Evolutionary conservation across 2,113 vertebrate species (phyloP), one percentile per base, ranked within the genome.

Genomic region (Phrynosoma platyrhinos): DNA sequence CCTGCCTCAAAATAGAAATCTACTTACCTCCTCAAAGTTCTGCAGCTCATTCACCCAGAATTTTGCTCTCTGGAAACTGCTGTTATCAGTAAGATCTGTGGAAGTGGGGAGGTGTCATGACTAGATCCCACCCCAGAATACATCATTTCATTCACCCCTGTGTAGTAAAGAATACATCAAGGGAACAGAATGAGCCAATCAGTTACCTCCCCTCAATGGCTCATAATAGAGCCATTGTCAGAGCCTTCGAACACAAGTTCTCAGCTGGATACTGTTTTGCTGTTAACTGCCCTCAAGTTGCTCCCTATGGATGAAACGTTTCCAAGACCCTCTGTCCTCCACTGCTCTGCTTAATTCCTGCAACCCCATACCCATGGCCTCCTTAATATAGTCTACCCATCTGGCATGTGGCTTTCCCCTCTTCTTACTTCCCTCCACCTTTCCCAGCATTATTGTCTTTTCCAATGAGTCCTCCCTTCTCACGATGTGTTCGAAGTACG

Each of bases 41-140:
- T 98, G 98, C 83, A 99, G 96, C 95, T 99, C 99, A 64, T 98
- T 98, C 94, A 99, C 98, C 99, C 99, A 99, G 96, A 99, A 99
- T 74, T 97, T 98, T 74, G 98, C 98, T 81, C 99, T 95, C 94
- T 97, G 97, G 94, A 99, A 99, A 90, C 98, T 99, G 97, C 97
- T 98, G 94, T 97, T 97, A 96, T 99, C 98, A 0, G 98, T 99
- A 93, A 99, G 95, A 95, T 99, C 99, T 99, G 93, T 66, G 76
- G 62, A 72, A 62, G 71, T 71, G 78, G 69, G 40, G 89, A 83
- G 1, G 72, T 27, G 13, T 68, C 82, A 23, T 75, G 55, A 7
- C 27, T 79, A 32, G 58, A 74, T 87, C 55, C 58, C 75, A 83
- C 42, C 42, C 86, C 32, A 78, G 18, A 79, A 83, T 69, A 53